Base-by-base conservation (phyloP, 2,113 vertebrate genomes). In the Grus americana region DNA sequence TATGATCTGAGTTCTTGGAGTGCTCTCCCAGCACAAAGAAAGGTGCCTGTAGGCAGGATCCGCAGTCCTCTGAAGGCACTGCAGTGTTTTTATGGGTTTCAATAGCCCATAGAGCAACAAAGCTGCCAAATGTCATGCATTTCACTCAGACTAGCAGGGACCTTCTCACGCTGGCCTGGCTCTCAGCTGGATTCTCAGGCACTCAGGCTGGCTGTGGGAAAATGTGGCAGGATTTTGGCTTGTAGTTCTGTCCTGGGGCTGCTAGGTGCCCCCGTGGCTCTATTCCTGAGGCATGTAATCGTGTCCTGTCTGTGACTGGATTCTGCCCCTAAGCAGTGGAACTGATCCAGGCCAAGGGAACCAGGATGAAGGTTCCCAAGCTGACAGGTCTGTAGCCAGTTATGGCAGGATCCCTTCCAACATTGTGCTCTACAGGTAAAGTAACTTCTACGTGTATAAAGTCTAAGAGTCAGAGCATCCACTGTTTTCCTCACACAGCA, bases 71-170 rank as follows among this genome's bases (percentile, higher is more conserved):
- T 76, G 78, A 78, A 83, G 57, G 79, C 32, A n/a, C 26, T 47
- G 46, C 29, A 40, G 61, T 82, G 63, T 55, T 92, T 82, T 88
- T 42, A 7, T 17, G n/a, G 11, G 11, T 76, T 95, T 95, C 91
- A 93, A 82, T 86, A 92, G 66, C 46, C 63, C 16, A 1, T 7
- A 46, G 71, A 86, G 78, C 57, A 42, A 42, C 0, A 21, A 58
- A 80, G 71, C 67, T 92, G 84, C 91, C 93, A 95, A 90, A 65
- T 82, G 78, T 73, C 42, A 32, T 8, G 42, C 78, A 76, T 94
- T 95, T 91, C 55, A 73, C 49, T 86, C 32, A 34, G 49, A 42
- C 58, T 47, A 70, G 15, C 2, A 1, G 57, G n/a, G 46, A 85
- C 46, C 70, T 89, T 91, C 80, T 90, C 89, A 82, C 4, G 0